These are phyloP conservation scores for Plebejus argus DNA, from an alignment of 2,888 invertebrate genomes.

Conservation along the genomic window DNA sequence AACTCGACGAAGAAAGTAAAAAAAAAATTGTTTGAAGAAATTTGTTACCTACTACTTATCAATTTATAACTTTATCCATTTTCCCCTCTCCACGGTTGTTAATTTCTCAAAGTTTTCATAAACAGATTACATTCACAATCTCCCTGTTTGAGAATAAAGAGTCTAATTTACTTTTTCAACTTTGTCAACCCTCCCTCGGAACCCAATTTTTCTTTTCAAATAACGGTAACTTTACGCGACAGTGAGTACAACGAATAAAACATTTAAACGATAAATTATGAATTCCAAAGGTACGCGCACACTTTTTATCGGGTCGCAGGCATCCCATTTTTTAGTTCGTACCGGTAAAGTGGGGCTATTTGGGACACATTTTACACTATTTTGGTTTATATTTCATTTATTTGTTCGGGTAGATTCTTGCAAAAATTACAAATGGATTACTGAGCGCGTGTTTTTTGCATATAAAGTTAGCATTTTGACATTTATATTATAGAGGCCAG, in stretches of 20 bases:
- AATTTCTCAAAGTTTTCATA: conserved; percentile 36
- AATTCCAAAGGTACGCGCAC: not conserved
- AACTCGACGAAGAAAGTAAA: not conserved
- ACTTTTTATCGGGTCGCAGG: not conserved
- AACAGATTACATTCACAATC: conserved; percentile 39
- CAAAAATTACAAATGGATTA: too few relatives aligned
- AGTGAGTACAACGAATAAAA: conserved; percentile 35
- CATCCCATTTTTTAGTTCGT: too few relatives aligned
- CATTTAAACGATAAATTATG: not conserved
- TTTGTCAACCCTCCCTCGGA: conserved; percentile 40
- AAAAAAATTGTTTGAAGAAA: not conserved
- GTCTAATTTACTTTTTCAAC: conserved; percentile 40
- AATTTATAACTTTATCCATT: not conserved
- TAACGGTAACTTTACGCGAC: conserved; percentile 39
- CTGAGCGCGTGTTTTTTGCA: too few relatives aligned
- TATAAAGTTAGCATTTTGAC: too few relatives aligned
- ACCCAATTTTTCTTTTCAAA: conserved; percentile 47
- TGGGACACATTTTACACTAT: too few relatives aligned
- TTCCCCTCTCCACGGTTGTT: conserved; percentile 26
- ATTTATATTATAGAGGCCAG: too few relatives aligned
- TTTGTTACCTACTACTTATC: not conserved
- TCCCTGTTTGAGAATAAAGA: conserved; percentile 38
- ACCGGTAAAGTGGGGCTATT: too few relatives aligned
- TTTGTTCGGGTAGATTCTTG: too few relatives aligned
- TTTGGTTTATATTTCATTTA: too few relatives aligned